Evolutionary conservation across 2,797 vertebrate genomes (phyloP).

Genomic region (Lophius americanus): DNA sequence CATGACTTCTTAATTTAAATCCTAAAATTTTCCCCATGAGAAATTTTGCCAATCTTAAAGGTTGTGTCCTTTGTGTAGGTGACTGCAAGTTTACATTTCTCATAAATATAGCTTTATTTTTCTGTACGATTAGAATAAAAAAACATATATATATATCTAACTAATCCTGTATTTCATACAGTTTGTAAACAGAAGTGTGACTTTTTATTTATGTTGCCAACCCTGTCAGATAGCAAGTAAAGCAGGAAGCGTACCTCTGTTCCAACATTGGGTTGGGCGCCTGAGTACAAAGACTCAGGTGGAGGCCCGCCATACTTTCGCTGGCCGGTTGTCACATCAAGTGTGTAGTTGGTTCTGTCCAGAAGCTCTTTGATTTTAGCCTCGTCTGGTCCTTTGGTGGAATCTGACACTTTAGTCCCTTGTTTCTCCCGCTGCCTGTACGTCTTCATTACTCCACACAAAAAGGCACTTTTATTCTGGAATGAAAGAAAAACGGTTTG

Average conservation of each 20-base stretch:
- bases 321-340: slow-evolving; percentile 97
- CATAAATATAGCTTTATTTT: no score
- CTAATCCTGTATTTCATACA: no score
- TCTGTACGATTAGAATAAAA: no score
- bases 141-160: no score
- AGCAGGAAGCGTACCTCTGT: slow-evolving; percentile 86
- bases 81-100: no score
- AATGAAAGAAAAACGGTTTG: neutral
- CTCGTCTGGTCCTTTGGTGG: slow-evolving; percentile 97
- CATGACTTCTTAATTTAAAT: no score
- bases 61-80: no score
- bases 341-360: slow-evolving; percentile 94
- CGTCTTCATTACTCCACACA: slow-evolving; percentile 99
- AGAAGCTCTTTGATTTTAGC: slow-evolving; percentile 94
- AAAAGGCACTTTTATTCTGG: slow-evolving; percentile 99
- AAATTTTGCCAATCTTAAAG: no score
- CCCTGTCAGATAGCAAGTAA: neutral
- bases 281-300: slow-evolving; percentile 90
- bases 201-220: no score
- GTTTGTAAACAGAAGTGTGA: no score
- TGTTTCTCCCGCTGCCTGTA: slow-evolving; percentile 98
- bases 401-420: slow-evolving; percentile 94
- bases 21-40: no score
- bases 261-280: slow-evolving; percentile 90
- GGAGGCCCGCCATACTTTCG: slow-evolving; percentile 96